Percentiles rank a stretch among this genome's conserved stretches.
Evolutionary conservation across 2,113 vertebrate species (phyloP).

Genomic region (Piliocolobus tephrosceles): DNA sequence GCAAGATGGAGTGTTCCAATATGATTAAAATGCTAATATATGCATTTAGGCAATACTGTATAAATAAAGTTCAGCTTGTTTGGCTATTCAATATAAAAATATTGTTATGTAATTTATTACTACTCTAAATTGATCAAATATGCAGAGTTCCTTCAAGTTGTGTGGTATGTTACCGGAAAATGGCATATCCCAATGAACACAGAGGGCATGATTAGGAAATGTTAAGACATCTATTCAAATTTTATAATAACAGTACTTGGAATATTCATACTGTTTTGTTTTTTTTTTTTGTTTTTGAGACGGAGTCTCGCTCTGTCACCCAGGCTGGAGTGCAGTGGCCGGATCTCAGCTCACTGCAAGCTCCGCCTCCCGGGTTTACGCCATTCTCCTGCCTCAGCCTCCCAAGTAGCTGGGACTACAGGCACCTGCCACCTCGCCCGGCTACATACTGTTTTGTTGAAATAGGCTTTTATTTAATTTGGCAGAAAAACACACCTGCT

Average conservation of each 20-base stretch:
- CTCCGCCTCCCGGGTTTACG: too few relatives aligned
- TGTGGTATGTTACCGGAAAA: background rate
- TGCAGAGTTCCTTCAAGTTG: background rate
- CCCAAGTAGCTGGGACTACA: too few relatives aligned
- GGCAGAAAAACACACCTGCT: background rate
- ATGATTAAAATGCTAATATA: background rate
- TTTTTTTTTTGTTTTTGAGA: too few relatives aligned
- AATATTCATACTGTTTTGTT: background rate
- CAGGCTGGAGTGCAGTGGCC: too few relatives aligned
- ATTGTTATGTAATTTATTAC: background rate
- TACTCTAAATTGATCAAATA: background rate
- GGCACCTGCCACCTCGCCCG: too few relatives aligned
- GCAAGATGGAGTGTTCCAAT: background rate
- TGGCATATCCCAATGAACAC: background rate
- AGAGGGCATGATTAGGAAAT: background rate
- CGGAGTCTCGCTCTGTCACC: too few relatives aligned
- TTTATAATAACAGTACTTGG: background rate
- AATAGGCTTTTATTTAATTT: background rate
- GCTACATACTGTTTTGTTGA: background rate
- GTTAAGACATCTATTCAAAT: background rate
- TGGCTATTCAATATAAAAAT: background rate
- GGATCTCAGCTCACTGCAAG: too few relatives aligned
- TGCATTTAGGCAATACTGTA: background rate
- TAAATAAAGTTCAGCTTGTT: conserved; percentile 10
- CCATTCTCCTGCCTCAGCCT: too few relatives aligned